phyloP scores from a whole-genome alignment of 2,888 invertebrate genomes.

The Strigamia transsilvanica region DNA sequence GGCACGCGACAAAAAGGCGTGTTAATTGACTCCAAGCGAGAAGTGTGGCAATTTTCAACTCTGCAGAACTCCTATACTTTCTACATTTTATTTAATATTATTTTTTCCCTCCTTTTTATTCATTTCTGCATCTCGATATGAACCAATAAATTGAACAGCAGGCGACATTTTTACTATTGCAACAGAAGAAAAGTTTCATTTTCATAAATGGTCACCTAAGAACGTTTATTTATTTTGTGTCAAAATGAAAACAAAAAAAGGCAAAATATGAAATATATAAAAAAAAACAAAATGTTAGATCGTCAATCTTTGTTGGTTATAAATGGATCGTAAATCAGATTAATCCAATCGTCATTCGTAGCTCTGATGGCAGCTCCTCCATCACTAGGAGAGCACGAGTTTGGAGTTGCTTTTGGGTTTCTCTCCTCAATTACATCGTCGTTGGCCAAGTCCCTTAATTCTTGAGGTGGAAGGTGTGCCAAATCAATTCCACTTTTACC shows the following conservation, averaged over 20 bases:
- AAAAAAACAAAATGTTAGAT: slow-evolving; percentile 22
- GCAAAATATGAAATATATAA: slow-evolving; percentile 6
- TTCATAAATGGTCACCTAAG: slow-evolving; percentile 50
- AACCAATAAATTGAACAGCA: slow-evolving; percentile 9
- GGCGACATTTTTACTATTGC: not conserved
- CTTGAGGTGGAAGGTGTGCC: slow-evolving; percentile 48
- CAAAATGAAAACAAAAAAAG: slow-evolving; percentile 14
- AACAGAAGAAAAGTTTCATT: slow-evolving; percentile 49
- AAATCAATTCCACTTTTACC: slow-evolving; percentile 52
- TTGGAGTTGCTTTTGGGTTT: slow-evolving; percentile 46
- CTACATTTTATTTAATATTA: not conserved
- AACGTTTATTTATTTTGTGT: slow-evolving; percentile 38
- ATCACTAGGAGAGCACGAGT: not conserved
- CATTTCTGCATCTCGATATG: slow-evolving; percentile 12
- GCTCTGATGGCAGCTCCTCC: slow-evolving; percentile 44
- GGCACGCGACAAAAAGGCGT: slow-evolving; percentile 11
- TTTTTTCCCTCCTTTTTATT: not conserved
- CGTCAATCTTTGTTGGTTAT: slow-evolving; percentile 44
- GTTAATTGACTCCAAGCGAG: slow-evolving; percentile 9
- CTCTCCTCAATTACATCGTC: slow-evolving; percentile 42
- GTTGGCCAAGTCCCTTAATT: slow-evolving; percentile 44
- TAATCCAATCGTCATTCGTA: slow-evolving; percentile 40
- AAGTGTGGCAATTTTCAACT: slow-evolving; percentile 10
- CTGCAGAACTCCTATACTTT: not conserved
- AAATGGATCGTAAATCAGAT: slow-evolving; percentile 44